Percentiles rank a stretch among this genome's conserved stretches.
Conservation (phyloP, 1,140 invertebrate species). For the Oppia nitens region DNA sequence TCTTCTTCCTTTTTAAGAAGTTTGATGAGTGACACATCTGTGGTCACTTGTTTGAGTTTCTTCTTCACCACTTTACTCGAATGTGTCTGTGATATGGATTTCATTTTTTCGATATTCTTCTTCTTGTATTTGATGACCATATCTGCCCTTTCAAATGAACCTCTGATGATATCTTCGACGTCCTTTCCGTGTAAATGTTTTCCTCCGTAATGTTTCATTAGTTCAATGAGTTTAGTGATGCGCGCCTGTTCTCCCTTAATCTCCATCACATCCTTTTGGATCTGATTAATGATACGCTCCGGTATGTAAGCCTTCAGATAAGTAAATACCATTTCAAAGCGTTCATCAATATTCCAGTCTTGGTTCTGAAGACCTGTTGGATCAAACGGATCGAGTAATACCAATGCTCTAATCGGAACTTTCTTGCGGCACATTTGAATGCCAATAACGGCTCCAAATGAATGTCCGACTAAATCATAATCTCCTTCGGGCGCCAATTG, state of each 20-base stretch:
- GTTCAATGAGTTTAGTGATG: constrained; percentile 4
- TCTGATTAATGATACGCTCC: constrained; percentile 6
- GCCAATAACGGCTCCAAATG: constrained; percentile 12
- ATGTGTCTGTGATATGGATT: neutral
- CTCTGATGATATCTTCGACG: constrained; percentile 4
- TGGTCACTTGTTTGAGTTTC: neutral
- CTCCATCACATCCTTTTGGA: constrained; percentile 2
- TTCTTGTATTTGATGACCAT: constrained; percentile 1
- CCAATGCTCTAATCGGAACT: neutral
- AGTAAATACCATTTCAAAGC: constrained; percentile 7
- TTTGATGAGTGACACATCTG: neutral
- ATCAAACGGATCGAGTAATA: neutral
- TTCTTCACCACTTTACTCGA: neutral
- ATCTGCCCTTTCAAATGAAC: neutral
- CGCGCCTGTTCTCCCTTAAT: constrained; percentile 10
- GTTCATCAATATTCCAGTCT: neutral
- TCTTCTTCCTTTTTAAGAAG: neutral
- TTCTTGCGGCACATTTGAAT: constrained; percentile 1
- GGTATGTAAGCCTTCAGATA: constrained; percentile 9
- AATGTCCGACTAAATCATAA: constrained; percentile 11
- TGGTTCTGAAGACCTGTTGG: neutral
- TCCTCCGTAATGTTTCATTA: constrained; percentile 4
- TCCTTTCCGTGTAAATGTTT: neutral
- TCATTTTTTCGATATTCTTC: neutral
- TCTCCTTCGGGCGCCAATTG: neutral